Evolutionary conservation across 1,140 invertebrate genomes (phyloP), one percentile per base, ranked within the genome.

Genomic region (Drosophila tani): DNA sequence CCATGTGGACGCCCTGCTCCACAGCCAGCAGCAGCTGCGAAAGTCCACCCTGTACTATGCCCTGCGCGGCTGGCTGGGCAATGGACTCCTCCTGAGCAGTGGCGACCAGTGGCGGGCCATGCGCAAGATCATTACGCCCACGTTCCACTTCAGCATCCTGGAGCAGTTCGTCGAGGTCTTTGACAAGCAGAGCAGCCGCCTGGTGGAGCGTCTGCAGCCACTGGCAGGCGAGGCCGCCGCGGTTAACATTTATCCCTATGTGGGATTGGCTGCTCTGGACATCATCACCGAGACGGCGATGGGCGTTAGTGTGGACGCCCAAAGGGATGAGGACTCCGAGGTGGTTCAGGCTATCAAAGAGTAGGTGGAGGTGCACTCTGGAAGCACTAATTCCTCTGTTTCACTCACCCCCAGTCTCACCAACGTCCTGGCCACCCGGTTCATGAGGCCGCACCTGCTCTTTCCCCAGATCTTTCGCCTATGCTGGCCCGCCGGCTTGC

Each of bases 141-240:
- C 96, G 2, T 98, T 98, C 86, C 97, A 98, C 92, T 97, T 97
- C 86, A 95, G 96, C 81, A 97, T 97, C 57, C 92, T 97, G 38
- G 95, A 97, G 59, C 94, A 96, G 69, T 97, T 97, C 91, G 66
- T 96, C 0, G 94, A 95, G 8, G 93, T 96, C 17, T 97, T 97
- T 84, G 95, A 96, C 78, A 93, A 94, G 62, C 95, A 96, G 75
- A 93, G 94, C 46, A 75, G 93, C 15, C 93, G 95, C 24, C 92
- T 97, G 55, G 92, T 97, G 15, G 74, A 93, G 43, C 79, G 93
- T 45, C 88, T 95, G 49, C 90, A 95, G 40, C 84, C 93, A 5
- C 93, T 91, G 57, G 93, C 81, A 51, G 82, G 67, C 2, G 58
- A 62, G 27, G 63, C 67, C 2, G 35, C 9, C 3, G 47, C 66